Evolutionary conservation across 2,797 vertebrate genomes (phyloP).

Genomic region (Trichosurus vulpecula): DNA sequence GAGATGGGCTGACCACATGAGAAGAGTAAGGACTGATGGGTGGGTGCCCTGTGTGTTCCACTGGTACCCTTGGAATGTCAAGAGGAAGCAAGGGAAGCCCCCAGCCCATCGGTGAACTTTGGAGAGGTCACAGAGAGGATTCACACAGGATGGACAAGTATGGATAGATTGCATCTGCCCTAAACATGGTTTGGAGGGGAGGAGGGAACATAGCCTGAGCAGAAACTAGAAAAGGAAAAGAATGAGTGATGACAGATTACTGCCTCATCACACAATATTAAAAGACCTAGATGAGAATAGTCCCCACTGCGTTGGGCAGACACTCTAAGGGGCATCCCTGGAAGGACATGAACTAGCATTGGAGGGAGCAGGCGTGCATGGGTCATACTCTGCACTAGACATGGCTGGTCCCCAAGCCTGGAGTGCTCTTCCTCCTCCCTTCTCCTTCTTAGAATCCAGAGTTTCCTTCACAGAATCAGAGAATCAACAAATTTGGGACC

Average conservation of each 20-base stretch:
- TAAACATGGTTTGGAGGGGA: background rate
- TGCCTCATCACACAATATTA: background rate
- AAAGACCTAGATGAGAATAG: background rate
- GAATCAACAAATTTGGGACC: background rate
- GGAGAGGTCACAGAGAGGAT: background rate
- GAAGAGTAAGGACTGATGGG: background rate
- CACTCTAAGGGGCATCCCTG: background rate
- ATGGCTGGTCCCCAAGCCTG: background rate
- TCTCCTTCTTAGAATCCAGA: background rate
- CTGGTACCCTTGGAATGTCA: background rate
- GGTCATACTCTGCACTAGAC: background rate
- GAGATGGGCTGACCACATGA: background rate
- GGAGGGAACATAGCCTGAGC: background rate
- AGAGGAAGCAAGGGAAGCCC: background rate
- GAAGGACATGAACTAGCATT: background rate
- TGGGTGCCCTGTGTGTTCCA: background rate
- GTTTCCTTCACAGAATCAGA: background rate
- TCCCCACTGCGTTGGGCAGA: fast-evolving
- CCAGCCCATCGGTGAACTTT: background rate
- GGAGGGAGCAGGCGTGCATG: background rate
- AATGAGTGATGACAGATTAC: background rate
- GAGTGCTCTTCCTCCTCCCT: background rate
- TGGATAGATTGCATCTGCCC: background rate
- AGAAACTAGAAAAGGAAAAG: background rate
- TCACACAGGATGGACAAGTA: background rate